phyloP scores from a whole-genome alignment of 2,797 vertebrate genomes.

The Uromys caudimaculatus region DNA sequence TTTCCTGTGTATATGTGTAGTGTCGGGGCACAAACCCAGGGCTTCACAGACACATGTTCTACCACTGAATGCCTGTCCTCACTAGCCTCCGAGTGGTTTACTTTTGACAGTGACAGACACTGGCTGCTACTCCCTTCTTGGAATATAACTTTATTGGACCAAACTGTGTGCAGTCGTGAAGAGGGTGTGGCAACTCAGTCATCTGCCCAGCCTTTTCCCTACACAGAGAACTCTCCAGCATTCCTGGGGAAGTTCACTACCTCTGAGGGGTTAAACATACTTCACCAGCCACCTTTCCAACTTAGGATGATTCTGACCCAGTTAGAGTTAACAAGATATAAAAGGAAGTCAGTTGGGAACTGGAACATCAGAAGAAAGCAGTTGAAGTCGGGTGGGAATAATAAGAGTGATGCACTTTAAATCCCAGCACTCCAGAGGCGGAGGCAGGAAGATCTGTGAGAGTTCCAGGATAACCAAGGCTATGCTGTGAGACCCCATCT shows the following conservation, averaged over 20 bases:
- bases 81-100: not conserved
- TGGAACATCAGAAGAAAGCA: not conserved
- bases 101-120: not conserved
- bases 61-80: not conserved
- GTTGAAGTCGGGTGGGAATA: not conserved
- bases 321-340: not conserved
- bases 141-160: slow-evolving; percentile 5
- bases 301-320: not conserved
- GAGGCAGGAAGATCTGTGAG: not conserved
- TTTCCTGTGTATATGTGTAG: not conserved
- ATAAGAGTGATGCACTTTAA: not conserved
- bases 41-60: not conserved
- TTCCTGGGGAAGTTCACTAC: not conserved
- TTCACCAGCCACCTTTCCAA: not conserved
- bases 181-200: not conserved
- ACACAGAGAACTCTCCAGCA: not conserved
- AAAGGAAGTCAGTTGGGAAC: not conserved
- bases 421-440: not conserved
- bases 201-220: not conserved
- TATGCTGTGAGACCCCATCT: not conserved
- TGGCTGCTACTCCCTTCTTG: not conserved
- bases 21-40: not conserved
- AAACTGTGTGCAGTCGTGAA: not conserved
- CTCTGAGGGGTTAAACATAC: not conserved
- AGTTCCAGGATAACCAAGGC: not conserved